Percentiles rank a stretch among this genome's conserved stretches.
Conservation (phyloP, 2,797 vertebrate genomes). For the Peromyscus attwateri region DNA sequence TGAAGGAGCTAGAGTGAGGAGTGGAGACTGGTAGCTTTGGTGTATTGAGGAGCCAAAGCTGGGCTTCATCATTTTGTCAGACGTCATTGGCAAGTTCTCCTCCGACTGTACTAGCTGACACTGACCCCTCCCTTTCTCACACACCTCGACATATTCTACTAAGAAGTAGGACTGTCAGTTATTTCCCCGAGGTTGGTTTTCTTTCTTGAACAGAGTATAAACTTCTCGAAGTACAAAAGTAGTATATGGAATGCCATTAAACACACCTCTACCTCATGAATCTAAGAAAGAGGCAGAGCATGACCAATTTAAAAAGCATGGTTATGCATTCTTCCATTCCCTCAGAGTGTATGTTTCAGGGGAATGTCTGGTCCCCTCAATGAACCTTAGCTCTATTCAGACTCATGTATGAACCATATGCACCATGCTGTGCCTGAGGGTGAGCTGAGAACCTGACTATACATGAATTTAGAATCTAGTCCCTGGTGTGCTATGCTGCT, state of each 20-base stretch:
- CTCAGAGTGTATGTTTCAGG: background rate
- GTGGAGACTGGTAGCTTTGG: background rate
- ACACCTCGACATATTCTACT: background rate
- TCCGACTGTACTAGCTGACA: background rate
- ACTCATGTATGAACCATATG: background rate
- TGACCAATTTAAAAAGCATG: background rate
- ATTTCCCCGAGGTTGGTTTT: conserved; percentile 11
- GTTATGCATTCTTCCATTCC: background rate
- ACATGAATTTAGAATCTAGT: background rate
- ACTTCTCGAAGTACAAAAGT: background rate
- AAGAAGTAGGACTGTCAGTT: background rate
- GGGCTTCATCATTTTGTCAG: background rate
- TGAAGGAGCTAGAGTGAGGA: background rate
- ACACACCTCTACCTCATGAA: background rate
- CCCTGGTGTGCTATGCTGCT: background rate
- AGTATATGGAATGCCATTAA: background rate
- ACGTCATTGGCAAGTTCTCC: background rate
- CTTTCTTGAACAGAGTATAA: conserved; percentile 27
- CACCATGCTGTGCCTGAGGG: background rate
- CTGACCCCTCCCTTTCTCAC: background rate
- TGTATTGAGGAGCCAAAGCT: background rate
- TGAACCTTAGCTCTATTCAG: background rate
- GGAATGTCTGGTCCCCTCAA: background rate
- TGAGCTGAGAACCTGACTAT: background rate
- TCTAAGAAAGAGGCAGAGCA: background rate